Conservation (phyloP, 30 jellyfish, hydroid and myxozoan genomes). For the Phacellophora camtschatica region DNA sequence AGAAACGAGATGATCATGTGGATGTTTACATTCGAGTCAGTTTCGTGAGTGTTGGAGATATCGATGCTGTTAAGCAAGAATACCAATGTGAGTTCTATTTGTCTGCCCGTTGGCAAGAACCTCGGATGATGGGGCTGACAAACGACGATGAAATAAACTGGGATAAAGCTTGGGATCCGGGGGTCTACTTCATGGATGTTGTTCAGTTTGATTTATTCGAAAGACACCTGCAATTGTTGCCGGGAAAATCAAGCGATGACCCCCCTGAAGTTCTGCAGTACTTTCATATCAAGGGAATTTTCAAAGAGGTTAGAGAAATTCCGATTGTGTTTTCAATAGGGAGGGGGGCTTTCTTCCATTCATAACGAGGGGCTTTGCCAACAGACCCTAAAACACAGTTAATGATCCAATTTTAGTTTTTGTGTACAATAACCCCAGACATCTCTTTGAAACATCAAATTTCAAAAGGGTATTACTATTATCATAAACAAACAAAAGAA, state of each 20-base stretch:
- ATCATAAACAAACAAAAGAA: no score
- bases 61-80: constrained; percentile 37
- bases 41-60: constrained; percentile 25
- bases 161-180: constrained; percentile 36
- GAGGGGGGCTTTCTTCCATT: no score
- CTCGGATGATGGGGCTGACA: neutral
- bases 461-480: no score
- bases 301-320: constrained; percentile 15
- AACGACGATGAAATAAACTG: constrained; percentile 21
- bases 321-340: no score
- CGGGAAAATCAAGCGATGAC: neutral
- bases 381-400: no score
- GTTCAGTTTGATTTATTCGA: neutral
- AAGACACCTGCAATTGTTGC: neutral
- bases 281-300: constrained; percentile 45
- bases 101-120: constrained; percentile 32
- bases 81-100: constrained; percentile 33
- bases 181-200: constrained; percentile 4
- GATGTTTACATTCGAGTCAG: constrained; percentile 5
- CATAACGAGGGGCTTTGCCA: no score
- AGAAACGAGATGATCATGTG: neutral
- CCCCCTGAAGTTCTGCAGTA: constrained; percentile 20
- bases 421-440: no score
- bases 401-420: no score
- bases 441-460: no score